A percentile compares a stretch with the other conserved stretches of the same genome.
Evolutionary conservation across 1,140 invertebrate genomes (phyloP).

Genomic region (Dreissena polymorpha): DNA sequence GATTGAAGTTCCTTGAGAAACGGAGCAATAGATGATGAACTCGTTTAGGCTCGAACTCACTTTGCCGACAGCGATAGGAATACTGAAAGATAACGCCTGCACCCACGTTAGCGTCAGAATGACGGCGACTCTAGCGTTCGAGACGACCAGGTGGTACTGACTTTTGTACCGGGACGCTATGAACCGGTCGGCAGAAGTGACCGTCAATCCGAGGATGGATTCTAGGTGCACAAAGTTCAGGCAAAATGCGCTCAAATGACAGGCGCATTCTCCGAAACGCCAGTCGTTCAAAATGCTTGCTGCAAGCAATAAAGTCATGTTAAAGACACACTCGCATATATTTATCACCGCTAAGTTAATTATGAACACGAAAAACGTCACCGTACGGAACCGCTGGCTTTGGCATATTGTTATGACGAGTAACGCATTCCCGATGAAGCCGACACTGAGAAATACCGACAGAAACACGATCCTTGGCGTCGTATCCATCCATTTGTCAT

Average conservation of each 20-base stretch:
- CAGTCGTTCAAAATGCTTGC: constrained; percentile 70
- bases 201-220: constrained; percentile 63
- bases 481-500: constrained; percentile 19
- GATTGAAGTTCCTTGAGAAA: constrained; percentile 60
- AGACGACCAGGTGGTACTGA: constrained; percentile 63
- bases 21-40: constrained; percentile 62
- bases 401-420: constrained; percentile 67
- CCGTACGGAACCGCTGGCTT: constrained; percentile 57
- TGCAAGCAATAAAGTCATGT: constrained; percentile 79
- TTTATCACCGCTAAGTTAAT: constrained; percentile 70
- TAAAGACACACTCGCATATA: constrained; percentile 69
- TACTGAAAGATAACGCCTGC: constrained; percentile 67
- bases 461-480: constrained; percentile 68
- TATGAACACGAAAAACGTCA: constrained; percentile 67
- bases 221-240: constrained; percentile 67
- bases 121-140: constrained; percentile 49
- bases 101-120: constrained; percentile 70
- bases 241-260: constrained; percentile 70
- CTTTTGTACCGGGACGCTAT: constrained; percentile 61
- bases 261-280: constrained; percentile 64
- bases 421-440: constrained; percentile 68
- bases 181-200: constrained; percentile 66
- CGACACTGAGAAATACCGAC: constrained; percentile 66
- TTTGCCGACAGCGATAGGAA: constrained; percentile 64
- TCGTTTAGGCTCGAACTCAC: constrained; percentile 54